A percentile compares a stretch with the other conserved stretches of the same genome.
phyloP scores from a whole-genome alignment of 2,113 vertebrate species.

The Cygnus buccinator region DNA sequence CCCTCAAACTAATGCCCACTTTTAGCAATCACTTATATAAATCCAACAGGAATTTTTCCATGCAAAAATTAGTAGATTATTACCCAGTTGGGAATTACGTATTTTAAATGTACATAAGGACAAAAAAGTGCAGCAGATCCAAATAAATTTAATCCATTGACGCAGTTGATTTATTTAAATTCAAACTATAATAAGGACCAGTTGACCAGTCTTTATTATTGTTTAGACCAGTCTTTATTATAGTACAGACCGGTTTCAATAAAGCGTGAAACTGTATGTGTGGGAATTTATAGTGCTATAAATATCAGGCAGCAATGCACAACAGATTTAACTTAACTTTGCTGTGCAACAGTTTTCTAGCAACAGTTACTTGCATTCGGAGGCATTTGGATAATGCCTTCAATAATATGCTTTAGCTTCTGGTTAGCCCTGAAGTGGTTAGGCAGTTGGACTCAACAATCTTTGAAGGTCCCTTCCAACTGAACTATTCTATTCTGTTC shows the following conservation, averaged over 20 bases:
- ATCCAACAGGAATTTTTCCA: background rate
- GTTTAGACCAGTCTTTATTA: too few species aligned
- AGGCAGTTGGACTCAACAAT: too few species aligned
- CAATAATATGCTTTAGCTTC: too few species aligned
- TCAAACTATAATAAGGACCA: background rate
- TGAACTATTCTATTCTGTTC: too few species aligned
- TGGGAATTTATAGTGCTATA: background rate
- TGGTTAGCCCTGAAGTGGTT: too few species aligned
- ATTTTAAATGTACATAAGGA: background rate
- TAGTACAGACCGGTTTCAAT: background rate
- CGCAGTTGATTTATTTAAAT: background rate
- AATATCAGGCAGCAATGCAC: rapidly evolving
- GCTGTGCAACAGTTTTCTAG: background rate
- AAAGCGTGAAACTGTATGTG: background rate
- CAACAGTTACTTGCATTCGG: background rate
- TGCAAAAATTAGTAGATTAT: background rate
- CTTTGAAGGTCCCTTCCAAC: too few species aligned
- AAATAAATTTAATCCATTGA: background rate
- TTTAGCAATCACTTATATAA: background rate
- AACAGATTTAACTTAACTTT: background rate
- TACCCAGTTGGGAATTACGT: background rate
- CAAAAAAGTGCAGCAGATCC: background rate
- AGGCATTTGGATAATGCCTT: too few species aligned
- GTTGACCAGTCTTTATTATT: background rate
- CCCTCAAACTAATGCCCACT: background rate